Percentiles rank a stretch among this genome's conserved stretches.
phyloP scores from a whole-genome alignment of 2,113 vertebrate genomes.

The Antidorcas marsupialis region DNA sequence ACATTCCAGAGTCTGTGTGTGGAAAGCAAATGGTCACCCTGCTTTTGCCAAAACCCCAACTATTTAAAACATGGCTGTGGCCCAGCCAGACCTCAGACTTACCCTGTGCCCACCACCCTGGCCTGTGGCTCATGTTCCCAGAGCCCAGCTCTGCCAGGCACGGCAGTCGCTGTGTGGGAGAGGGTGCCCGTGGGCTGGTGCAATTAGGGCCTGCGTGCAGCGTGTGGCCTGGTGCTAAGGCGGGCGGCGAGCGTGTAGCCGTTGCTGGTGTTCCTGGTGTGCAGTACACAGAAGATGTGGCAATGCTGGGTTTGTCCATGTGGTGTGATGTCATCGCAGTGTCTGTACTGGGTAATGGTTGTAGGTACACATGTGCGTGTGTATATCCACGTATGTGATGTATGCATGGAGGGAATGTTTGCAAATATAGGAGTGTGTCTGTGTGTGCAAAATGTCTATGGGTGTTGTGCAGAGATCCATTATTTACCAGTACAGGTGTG shows the following conservation, averaged over 20 bases:
- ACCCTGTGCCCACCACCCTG: background rate
- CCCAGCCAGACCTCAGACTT: slow-evolving; percentile 50
- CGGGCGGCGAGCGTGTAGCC: fast-evolving
- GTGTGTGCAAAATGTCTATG: background rate
- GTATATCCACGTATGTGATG: background rate
- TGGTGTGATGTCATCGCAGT: background rate
- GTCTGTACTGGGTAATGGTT: background rate
- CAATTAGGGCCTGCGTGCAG: background rate
- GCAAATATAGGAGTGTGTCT: background rate
- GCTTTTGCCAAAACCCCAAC: slow-evolving; percentile 61
- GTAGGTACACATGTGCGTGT: background rate
- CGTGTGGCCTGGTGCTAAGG: fast-evolving
- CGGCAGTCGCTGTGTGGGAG: background rate
- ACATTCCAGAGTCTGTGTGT: slow-evolving; percentile 12
- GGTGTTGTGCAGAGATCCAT: background rate
- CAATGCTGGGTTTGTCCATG: fast-evolving
- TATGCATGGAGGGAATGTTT: background rate
- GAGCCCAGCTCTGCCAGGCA: background rate
- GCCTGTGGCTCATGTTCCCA: background rate
- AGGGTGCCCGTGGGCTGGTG: background rate
- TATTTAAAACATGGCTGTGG: slow-evolving; percentile 49
- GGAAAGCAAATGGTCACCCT: background rate
- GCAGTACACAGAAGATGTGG: fast-evolving
- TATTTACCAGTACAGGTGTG: background rate
- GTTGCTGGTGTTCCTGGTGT: fast-evolving